Evolutionary conservation across 2,888 invertebrate species (phyloP).

Genomic region (Lithophane semibrunnea): DNA sequence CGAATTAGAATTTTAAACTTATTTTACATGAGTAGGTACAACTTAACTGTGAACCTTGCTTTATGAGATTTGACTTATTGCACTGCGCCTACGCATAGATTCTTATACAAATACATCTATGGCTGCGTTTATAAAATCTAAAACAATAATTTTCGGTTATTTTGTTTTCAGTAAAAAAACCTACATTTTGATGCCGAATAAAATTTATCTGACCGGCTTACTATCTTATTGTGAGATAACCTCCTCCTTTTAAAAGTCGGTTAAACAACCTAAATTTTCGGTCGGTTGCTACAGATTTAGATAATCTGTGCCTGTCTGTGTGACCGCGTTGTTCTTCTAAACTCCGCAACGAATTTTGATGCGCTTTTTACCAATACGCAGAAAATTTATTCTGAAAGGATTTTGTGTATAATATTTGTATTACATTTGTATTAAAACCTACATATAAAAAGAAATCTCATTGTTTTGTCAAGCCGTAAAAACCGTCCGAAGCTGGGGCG

Average conservation of each 20-base stretch:
- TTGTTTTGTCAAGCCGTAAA: background rate
- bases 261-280: background rate
- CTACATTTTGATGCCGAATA: background rate
- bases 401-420: too few relatives aligned
- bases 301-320: background rate
- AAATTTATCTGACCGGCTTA: too few relatives aligned
- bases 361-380: background rate
- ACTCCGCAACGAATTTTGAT: background rate
- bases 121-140: background rate
- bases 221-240: background rate
- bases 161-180: background rate
- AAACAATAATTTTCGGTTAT: background rate
- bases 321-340: background rate
- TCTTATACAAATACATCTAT: background rate
- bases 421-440: background rate
- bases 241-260: too few relatives aligned
- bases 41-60: background rate
- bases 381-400: background rate
- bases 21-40: background rate
- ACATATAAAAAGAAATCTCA: background rate
- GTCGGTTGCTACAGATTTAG: background rate
- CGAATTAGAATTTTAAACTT: too few relatives aligned
- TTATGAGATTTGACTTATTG: background rate
- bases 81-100: too few relatives aligned
- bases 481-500: background rate